Conservation (phyloP, 2,888 invertebrate species). For the Dinocampus coccinellae region DNA sequence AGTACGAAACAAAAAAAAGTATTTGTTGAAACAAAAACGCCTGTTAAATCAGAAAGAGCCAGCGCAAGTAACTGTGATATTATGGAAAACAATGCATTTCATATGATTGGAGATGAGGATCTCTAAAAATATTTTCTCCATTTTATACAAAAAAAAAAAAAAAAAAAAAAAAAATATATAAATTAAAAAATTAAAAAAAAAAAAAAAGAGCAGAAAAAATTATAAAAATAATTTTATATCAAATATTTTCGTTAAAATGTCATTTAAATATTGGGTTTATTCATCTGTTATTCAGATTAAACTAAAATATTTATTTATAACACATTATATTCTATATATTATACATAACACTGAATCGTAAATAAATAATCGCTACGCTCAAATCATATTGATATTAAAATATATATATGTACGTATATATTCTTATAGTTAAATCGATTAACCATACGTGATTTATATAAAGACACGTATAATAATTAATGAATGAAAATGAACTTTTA, state of each 20-base stretch:
- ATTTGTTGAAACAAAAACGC: constrained; percentile 66
- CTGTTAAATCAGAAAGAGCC: constrained; percentile 50
- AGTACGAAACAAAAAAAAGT: constrained; percentile 78
- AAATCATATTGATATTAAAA: not conserved
- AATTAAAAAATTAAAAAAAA: not conserved
- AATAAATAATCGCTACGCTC: not conserved
- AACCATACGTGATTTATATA: not conserved
- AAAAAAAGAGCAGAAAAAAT: not conserved
- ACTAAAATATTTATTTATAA: constrained; percentile 21
- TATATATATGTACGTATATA: constrained; percentile 6
- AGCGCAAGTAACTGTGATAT: constrained; percentile 72
- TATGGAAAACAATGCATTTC: constrained; percentile 93
- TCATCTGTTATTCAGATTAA: constrained; percentile 1
- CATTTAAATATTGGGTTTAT: constrained; percentile 21
- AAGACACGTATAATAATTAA: not conserved
- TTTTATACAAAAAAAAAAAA: constrained; percentile 70
- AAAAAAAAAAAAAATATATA: not conserved
- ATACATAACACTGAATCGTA: not conserved
- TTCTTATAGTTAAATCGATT: constrained; percentile 18
- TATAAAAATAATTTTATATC: constrained; percentile 12
- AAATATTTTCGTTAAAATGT: constrained; percentile 2
- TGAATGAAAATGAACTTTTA: not conserved
- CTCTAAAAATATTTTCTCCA: constrained; percentile 16
- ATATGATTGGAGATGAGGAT: constrained; percentile 96
- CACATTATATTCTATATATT: not conserved